A percentile compares a stretch with the other conserved stretches of the same genome.
Evolutionary conservation across 2,888 invertebrate genomes (phyloP).

Genomic region (Taphrorychus bicolor): DNA sequence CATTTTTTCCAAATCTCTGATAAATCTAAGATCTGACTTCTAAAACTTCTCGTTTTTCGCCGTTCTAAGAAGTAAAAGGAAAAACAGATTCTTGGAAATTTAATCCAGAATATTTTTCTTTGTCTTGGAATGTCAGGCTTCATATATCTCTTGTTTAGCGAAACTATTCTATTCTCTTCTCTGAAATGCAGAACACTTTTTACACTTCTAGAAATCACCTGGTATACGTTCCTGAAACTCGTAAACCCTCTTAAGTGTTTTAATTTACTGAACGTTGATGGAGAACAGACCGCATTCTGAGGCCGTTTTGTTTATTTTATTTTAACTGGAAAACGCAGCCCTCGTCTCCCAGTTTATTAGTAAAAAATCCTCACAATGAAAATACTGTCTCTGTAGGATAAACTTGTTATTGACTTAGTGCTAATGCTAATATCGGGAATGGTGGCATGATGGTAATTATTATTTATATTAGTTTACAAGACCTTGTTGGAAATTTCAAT

Average conservation of each 20-base stretch:
- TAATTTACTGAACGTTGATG: conserved; percentile 28
- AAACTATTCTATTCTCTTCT: too few species aligned
- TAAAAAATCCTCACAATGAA: conserved; percentile 26
- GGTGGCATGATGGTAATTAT: not conserved
- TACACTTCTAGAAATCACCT: not conserved
- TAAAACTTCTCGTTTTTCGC: too few species aligned
- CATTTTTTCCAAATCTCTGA: too few species aligned
- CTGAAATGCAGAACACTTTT: too few species aligned
- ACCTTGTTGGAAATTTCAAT: not conserved
- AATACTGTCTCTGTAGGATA: conserved; percentile 2
- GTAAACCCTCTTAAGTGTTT: conserved; percentile 13
- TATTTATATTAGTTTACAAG: not conserved
- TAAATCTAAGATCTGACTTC: too few species aligned
- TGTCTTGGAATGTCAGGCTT: too few species aligned
- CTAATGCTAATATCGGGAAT: not conserved
- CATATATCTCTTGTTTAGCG: too few species aligned
- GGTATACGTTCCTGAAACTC: not conserved
- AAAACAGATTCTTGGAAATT: too few species aligned
- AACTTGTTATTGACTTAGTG: not conserved
- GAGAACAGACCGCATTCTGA: conserved; percentile 19
- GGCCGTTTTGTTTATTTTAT: conserved; percentile 20
- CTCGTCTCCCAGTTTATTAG: conserved; percentile 24
- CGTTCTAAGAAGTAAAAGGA: too few species aligned
- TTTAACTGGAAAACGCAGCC: conserved; percentile 9
- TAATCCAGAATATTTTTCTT: too few species aligned